Evolutionary conservation across 2,888 invertebrate genomes (phyloP).

Genomic region (Amblyteles armatorius): DNA sequence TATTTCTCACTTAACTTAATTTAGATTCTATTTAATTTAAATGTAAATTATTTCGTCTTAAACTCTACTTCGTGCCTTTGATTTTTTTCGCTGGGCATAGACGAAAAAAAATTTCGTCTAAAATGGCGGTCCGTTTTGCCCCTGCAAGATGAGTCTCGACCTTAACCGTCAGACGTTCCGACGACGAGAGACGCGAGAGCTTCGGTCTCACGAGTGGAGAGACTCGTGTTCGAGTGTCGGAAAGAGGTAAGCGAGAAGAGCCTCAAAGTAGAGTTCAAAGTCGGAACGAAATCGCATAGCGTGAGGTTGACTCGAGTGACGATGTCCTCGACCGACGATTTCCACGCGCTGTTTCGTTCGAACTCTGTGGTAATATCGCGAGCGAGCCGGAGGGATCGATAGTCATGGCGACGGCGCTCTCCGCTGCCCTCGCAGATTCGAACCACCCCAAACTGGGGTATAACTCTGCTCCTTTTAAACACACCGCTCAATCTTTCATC

Average conservation of each 20-base stretch:
- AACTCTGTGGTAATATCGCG: constrained; percentile 41
- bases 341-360: constrained; percentile 29
- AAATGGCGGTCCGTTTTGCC: background rate
- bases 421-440: constrained; percentile 26
- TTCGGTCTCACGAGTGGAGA: background rate
- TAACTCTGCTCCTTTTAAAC: constrained; percentile 38
- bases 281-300: background rate
- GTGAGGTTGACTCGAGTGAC: background rate
- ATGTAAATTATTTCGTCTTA: too few species aligned
- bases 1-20: too few species aligned
- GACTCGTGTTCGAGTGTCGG: background rate
- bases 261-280: background rate
- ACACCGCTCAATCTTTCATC: constrained; percentile 30
- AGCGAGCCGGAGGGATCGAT: constrained; percentile 72
- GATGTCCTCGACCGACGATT: constrained; percentile 33
- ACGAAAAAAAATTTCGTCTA: background rate
- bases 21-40: too few species aligned
- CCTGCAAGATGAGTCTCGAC: background rate
- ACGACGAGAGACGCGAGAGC: constrained; percentile 5
- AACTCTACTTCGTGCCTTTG: too few species aligned
- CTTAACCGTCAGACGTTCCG: constrained; percentile 12
- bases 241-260: background rate
- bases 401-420: constrained; percentile 77
- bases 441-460: constrained; percentile 1
- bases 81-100: too few species aligned